Conservation (phyloP, 1,140 invertebrate species). For the Hermatobates lingyangjiaoensis region DNA sequence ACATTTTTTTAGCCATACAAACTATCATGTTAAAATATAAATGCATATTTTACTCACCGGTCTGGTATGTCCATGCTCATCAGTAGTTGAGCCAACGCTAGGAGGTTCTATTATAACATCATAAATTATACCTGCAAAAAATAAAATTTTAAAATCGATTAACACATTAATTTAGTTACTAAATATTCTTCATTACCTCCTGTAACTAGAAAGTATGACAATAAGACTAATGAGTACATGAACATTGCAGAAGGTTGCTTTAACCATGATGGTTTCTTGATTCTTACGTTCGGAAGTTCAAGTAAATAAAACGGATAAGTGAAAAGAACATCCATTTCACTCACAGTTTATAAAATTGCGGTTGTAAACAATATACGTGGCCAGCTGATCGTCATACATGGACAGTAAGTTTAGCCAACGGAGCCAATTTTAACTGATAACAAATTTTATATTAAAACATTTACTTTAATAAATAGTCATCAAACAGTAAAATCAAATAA, state of each 20-base stretch:
- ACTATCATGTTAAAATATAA: no score
- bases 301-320: conserved; percentile 62
- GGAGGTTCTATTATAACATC: conserved; percentile 97
- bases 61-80: conserved; percentile 86
- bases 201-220: conserved; percentile 94
- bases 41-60: conserved; percentile 49
- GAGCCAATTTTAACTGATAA: no score
- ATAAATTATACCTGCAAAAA: conserved; percentile 79
- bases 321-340: conserved; percentile 66
- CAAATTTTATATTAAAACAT: no score
- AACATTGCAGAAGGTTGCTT: conserved; percentile 83
- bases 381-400: no score
- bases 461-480: no score
- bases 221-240: conserved; percentile 71
- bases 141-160: conserved; percentile 5
- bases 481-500: no score
- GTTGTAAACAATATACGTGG: no score
- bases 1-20: no score
- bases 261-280: conserved; percentile 80
- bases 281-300: conserved; percentile 79
- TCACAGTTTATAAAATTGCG: no score
- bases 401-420: no score
- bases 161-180: neutral
- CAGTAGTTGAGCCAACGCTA: conserved; percentile 90
- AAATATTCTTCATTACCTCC: conserved; percentile 48